Conservation (phyloP, 2,113 vertebrate species). For the Chaetodon trifascialis region DNA sequence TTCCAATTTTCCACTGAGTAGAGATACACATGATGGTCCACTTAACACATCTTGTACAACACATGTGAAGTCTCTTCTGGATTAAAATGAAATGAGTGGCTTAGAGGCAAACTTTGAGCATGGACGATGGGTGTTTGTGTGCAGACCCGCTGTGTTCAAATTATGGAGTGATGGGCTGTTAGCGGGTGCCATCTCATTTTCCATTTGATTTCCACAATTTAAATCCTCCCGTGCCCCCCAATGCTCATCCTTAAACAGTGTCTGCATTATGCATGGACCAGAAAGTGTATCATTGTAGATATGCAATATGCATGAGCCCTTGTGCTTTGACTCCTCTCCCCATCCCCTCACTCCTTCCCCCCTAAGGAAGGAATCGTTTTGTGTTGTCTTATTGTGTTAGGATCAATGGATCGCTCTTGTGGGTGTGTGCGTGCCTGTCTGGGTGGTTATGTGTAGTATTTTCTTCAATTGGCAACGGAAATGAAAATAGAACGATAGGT, state of each 20-base stretch:
- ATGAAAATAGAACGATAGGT: slow-evolving; percentile 33
- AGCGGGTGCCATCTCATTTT: slow-evolving; percentile 60
- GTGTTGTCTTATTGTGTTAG: slow-evolving; percentile 73
- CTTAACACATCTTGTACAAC: slow-evolving; percentile 35
- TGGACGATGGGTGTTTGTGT: slow-evolving; percentile 12
- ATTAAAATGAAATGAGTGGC: slow-evolving; percentile 22
- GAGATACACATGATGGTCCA: slow-evolving; percentile 16
- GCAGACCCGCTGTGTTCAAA: slow-evolving; percentile 20
- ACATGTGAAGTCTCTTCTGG: slow-evolving; percentile 11
- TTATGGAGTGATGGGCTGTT: slow-evolving; percentile 46
- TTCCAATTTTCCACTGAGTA: slow-evolving; percentile 16
- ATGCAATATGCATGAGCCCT: slow-evolving; percentile 82
- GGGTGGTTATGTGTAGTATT: slow-evolving; percentile 40
- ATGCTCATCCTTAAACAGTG: slow-evolving; percentile 71
- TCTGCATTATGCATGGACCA: slow-evolving; percentile 80
- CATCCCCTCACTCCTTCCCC: slow-evolving; percentile 2
- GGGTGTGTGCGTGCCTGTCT: background rate
- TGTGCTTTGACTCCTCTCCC: slow-evolving; percentile 39
- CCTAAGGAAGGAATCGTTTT: slow-evolving; percentile 68
- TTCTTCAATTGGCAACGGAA: slow-evolving; percentile 40
- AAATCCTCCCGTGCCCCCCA: slow-evolving; percentile 30
- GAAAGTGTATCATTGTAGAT: slow-evolving; percentile 76
- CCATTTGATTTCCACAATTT: slow-evolving; percentile 72
- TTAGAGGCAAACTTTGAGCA: slow-evolving; percentile 23
- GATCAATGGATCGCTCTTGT: slow-evolving; percentile 65